Base-by-base conservation (phyloP, 2,113 vertebrate genomes). In the Ranitomeya variabilis region DNA sequence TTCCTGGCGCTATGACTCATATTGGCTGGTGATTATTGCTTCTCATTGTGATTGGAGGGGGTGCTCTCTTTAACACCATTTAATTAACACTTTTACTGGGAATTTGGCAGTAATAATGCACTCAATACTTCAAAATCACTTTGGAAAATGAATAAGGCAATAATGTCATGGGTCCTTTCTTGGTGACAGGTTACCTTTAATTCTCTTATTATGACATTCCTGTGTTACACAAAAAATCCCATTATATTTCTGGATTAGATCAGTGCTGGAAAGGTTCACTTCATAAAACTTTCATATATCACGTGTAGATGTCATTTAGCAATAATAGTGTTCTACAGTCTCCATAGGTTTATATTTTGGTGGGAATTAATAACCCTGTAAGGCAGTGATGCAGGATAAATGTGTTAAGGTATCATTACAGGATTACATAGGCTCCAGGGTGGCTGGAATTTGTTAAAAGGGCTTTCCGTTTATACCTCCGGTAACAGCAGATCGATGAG, bases 401-500 rank as follows among this genome's bases (percentile, higher is more conserved):
- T 8, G 77, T 57, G 64, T 66, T 69, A 37, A 69, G 51, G 77
- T 55, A 55, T 87, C 80, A 79, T 57, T 71, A 79, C 8, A 67
- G 86, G 86, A 80, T 87, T 86, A 86, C 76, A 79, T 60, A 14
- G 67, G 60, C 59, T 87, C 54, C 10, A 37, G 76, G 64, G 77
- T 80, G 64, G 52, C 52, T 67, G 37, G 23, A 80, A 80, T 71
- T 54, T 80, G 77, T 87, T 26, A 52, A 71, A 87, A 80, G 59
- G 86, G 60, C 21, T 80, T 80, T 67, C 12, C 13, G 62, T 57
- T 87, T 80, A 87, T 52, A 80, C 86, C 45, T 52, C 60, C 37
- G 59, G 77, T 67, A 80, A 80, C 66, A 26, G 80, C 86, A 81
- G 62, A 80, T 87, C 86, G 76, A 87, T 80, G n/a, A 80, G 78